Conservation (phyloP, 2,888 invertebrate species). For the Phrixothrix hirtus region DNA sequence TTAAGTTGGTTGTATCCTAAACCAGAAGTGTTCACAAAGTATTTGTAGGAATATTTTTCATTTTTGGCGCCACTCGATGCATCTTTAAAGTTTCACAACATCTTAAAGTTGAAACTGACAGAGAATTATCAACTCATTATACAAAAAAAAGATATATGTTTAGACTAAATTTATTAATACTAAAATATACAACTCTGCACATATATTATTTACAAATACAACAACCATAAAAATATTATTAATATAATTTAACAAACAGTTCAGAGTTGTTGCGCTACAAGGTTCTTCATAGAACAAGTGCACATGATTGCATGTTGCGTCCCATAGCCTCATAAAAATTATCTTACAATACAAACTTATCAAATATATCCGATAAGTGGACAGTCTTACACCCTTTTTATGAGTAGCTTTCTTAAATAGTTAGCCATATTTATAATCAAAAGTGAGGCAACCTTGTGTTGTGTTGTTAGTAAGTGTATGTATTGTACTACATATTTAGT, state of each 20-base stretch:
- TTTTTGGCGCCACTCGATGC: too few relatives aligned
- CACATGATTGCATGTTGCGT: slow-evolving; percentile 47
- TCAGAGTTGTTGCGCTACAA: slow-evolving; percentile 30
- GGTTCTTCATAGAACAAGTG: slow-evolving; percentile 19
- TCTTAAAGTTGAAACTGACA: too few relatives aligned
- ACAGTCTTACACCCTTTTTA: slow-evolving; percentile 28
- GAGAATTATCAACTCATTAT: neutral
- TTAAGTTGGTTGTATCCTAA: too few relatives aligned
- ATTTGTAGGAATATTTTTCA: too few relatives aligned
- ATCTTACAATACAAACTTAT: slow-evolving; percentile 44
- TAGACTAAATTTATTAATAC: slow-evolving; percentile 36
- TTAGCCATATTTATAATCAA: slow-evolving; percentile 28
- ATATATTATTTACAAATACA: slow-evolving; percentile 51
- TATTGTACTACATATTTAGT: neutral
- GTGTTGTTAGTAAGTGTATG: neutral
- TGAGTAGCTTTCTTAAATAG: slow-evolving; percentile 7
- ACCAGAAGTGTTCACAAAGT: too few relatives aligned
- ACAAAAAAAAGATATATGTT: neutral
- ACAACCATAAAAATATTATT: slow-evolving; percentile 39
- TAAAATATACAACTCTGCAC: slow-evolving; percentile 50
- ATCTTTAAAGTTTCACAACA: too few relatives aligned
- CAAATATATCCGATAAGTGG: slow-evolving; percentile 39
- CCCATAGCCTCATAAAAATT: slow-evolving; percentile 50
- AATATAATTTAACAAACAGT: slow-evolving; percentile 32
- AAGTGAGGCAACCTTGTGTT: slow-evolving; percentile 10